Base-by-base conservation (phyloP, 1,140 invertebrate species). In the Neotoxoptera formosana region DNA sequence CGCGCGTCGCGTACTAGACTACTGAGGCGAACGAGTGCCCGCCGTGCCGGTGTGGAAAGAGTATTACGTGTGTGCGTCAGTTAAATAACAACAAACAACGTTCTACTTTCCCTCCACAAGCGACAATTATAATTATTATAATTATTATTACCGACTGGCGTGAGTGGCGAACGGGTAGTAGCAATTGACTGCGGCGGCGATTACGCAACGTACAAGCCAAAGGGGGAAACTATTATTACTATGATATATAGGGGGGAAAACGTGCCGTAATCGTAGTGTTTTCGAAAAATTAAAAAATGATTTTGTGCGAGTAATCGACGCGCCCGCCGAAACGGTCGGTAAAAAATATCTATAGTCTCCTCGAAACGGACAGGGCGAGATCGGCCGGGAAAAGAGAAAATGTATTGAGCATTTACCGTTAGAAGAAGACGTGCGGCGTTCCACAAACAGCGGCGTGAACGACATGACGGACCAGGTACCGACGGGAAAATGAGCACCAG, bases 51-150 rank as follows among this genome's bases (percentile, higher is more conserved):
- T 76, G 60, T 76, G 60, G 60, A 76, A 76, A 76, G 60, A 67
- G 14, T n/a, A 76, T 76, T 76, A 76, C 60, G 60, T 76, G 60
- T 17, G 60, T 76, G 60, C 60, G 86, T 47, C 86, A 87, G 47
- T 87, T 87, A n/a, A 76, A 76, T 87, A n/a, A n/a, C 48, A 90
- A 56, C 48, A 36, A 90, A 90, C 34, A 60, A 60, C 88, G 88
- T 60, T 90, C 48, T 56, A 56, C 48, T 90, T 90, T 90, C 88
- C 88, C 88, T 90, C 88, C 88, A 90, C 34, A 17, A 20, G 34
- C 45, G 6, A 87, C 83, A 30, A 86, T 14, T 4, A 86, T 47
- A 25, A 86, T 86, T 30, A 47, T 21, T 41, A 45, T 17, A n/a
- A 76, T 87, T 30, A 47, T 86, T 87, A 87, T 87, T 48, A n/a